Evolutionary conservation across 2,113 vertebrate species (phyloP).

Genomic region (Muscicapa adusta): DNA sequence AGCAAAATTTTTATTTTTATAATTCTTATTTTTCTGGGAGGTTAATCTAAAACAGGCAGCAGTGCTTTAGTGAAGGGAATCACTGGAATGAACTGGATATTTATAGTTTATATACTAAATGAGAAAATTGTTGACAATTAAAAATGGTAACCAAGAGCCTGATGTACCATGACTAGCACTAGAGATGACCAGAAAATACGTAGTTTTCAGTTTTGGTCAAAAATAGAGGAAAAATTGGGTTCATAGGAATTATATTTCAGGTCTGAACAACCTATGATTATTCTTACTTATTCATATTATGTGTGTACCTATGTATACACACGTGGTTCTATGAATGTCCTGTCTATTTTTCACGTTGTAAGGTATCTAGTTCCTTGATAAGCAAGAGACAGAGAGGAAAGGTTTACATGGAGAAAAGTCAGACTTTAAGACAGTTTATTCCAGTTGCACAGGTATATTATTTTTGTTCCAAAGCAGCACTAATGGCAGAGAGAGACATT

Average conservation of each 20-base stretch:
- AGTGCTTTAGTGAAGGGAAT: not conserved
- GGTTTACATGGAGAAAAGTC: not conserved
- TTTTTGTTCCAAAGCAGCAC: not conserved
- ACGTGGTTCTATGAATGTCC: not conserved
- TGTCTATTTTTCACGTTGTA: not conserved
- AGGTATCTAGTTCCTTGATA: not conserved
- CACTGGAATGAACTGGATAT: not conserved
- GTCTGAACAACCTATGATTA: not conserved
- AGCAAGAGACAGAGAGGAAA: not conserved
- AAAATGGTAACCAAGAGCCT: not conserved
- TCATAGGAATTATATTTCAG: not conserved
- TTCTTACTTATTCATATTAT: not conserved
- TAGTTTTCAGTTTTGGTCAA: not conserved
- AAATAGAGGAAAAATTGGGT: not conserved
- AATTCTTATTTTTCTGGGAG: not conserved
- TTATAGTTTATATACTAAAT: not conserved
- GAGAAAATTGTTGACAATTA: not conserved
- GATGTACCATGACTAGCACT: not conserved
- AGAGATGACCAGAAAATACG: not conserved
- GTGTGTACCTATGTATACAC: fast-evolving
- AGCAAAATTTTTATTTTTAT: not conserved
- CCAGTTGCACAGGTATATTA: not conserved
- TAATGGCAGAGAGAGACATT: not conserved
- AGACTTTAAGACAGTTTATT: not conserved
- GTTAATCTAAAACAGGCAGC: not conserved